Conservation (phyloP, 1,140 invertebrate genomes). For the Scaptomyza montana region DNA sequence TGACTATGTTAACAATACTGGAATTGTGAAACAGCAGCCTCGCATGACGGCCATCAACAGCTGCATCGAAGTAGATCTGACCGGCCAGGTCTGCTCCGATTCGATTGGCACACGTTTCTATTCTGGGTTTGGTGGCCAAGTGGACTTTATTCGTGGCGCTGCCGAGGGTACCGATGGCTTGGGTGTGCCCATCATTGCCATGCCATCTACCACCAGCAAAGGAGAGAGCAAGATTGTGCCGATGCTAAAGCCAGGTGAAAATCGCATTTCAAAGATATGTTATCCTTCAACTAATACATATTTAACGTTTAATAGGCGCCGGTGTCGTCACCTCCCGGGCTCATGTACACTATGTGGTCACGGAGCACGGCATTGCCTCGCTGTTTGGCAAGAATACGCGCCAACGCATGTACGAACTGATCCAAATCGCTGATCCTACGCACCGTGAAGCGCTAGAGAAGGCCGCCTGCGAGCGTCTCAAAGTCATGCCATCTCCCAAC, state of each 20-base stretch:
- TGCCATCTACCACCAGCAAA: slow-evolving; percentile 93
- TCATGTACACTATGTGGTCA: slow-evolving; percentile 96
- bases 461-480: slow-evolving; percentile 93
- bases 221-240: slow-evolving; percentile 96
- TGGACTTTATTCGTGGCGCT: slow-evolving; percentile 98
- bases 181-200: slow-evolving; percentile 97
- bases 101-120: slow-evolving; percentile 97
- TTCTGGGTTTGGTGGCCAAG: slow-evolving; percentile 96
- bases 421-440: slow-evolving; percentile 95
- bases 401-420: slow-evolving; percentile 94
- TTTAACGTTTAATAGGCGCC: slow-evolving; percentile 87
- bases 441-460: slow-evolving; percentile 94
- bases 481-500: slow-evolving; percentile 90
- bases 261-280: not conserved
- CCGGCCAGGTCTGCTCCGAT: slow-evolving; percentile 95
- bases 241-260: slow-evolving; percentile 90
- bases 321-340: slow-evolving; percentile 97
- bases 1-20: slow-evolving; percentile 93
- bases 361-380: slow-evolving; percentile 95
- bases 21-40: slow-evolving; percentile 92
- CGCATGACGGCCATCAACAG: slow-evolving; percentile 98
- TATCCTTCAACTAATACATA: not conserved
- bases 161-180: slow-evolving; percentile 93
- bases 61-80: slow-evolving; percentile 97
- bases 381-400: slow-evolving; percentile 95